Percentiles rank a stretch among this genome's conserved stretches.
Evolutionary conservation across 1,140 invertebrate genomes (phyloP).

Genomic region (Diabrotica undecimpunctata): DNA sequence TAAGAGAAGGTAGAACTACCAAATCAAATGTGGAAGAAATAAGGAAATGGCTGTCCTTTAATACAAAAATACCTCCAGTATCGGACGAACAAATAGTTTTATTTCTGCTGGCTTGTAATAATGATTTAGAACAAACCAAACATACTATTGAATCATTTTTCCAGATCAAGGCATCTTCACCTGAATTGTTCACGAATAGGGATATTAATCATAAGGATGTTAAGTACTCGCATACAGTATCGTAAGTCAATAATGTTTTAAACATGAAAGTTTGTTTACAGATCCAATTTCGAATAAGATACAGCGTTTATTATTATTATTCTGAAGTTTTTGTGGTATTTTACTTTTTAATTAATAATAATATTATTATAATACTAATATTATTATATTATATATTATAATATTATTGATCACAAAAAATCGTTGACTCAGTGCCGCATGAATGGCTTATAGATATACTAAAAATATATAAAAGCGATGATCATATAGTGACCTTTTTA

Average conservation of each 20-base stretch:
- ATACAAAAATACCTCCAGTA: slow-evolving; percentile 28
- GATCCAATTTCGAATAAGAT: no score
- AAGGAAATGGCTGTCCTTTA: slow-evolving; percentile 30
- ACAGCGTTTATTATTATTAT: no score
- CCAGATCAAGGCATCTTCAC: slow-evolving; percentile 50
- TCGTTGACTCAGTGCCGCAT: no score
- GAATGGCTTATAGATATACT: no score
- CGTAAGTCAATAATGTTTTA: slow-evolving; percentile 34
- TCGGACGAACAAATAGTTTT: slow-evolving; percentile 50
- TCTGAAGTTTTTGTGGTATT: no score
- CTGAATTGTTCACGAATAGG: slow-evolving; percentile 57
- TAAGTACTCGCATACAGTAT: slow-evolving; percentile 28
- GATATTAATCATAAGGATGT: slow-evolving; percentile 39
- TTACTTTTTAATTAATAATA: no score
- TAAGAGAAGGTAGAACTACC: slow-evolving; percentile 27
- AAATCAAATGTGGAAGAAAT: slow-evolving; percentile 32
- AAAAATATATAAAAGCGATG: no score
- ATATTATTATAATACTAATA: no score
- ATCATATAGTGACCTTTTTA: no score
- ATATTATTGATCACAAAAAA: no score
- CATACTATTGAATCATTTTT: slow-evolving; percentile 59
- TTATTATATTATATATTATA: no score
- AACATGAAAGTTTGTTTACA: background rate
- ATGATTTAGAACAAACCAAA: slow-evolving; percentile 52
- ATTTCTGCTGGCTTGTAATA: slow-evolving; percentile 59